These are phyloP conservation scores for Drosophila sp. DNA, from an alignment of 1,140 invertebrate species.

Conservation along the genomic window DNA sequence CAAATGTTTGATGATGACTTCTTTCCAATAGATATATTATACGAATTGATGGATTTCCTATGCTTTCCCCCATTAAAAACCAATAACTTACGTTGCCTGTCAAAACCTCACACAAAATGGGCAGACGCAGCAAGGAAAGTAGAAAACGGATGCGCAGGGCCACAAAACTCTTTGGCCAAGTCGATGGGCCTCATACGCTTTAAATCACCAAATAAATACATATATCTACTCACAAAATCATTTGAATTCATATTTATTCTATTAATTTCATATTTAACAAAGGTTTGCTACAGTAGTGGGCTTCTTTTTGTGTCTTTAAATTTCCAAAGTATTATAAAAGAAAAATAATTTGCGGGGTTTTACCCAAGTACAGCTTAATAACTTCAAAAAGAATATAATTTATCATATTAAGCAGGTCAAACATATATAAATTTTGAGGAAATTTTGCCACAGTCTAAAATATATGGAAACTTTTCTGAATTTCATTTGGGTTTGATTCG, in stretches of 20 bases:
- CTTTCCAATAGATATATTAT: constrained; percentile 13
- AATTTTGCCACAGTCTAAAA: too few relatives aligned
- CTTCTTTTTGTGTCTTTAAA: too few relatives aligned
- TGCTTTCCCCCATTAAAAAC: constrained; percentile 58
- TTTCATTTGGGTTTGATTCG: too few relatives aligned
- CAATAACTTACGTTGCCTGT: constrained; percentile 65
- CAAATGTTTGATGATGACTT: constrained; percentile 21
- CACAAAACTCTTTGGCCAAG: background rate
- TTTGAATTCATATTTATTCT: background rate
- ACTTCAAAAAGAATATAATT: too few relatives aligned
- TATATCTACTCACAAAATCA: background rate
- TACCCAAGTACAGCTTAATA: too few relatives aligned
- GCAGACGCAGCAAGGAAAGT: background rate
- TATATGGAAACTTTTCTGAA: too few relatives aligned
- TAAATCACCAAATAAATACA: background rate
- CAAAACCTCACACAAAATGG: constrained; percentile 41
- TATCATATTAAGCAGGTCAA: too few relatives aligned
- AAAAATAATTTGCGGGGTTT: too few relatives aligned
- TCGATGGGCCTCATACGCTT: constrained; percentile 1
- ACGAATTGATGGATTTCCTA: constrained; percentile 15
- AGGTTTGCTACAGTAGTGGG: background rate
- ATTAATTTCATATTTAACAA: background rate
- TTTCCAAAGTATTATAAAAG: too few relatives aligned
- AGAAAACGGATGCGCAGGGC: background rate
- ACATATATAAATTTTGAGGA: too few relatives aligned